Evolutionary conservation across 2,797 vertebrate genomes (phyloP).

Genomic region (Acanthornis magna): DNA sequence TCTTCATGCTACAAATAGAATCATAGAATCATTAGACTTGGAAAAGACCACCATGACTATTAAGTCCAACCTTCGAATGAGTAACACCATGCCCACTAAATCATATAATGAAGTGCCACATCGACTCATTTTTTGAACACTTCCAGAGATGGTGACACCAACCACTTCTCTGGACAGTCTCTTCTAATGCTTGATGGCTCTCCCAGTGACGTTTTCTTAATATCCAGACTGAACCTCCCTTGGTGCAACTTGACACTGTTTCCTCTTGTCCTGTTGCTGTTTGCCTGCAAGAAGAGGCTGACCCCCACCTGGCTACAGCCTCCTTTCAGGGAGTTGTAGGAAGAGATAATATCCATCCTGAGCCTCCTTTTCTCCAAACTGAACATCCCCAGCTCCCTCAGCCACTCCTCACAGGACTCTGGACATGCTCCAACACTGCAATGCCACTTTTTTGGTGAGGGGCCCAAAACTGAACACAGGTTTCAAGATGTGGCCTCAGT

Average conservation of each 20-base stretch:
- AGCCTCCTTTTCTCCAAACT: background rate
- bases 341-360: background rate
- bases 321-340: background rate
- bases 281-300: background rate
- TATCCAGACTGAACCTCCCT: background rate
- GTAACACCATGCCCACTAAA: background rate
- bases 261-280: background rate
- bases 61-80: background rate
- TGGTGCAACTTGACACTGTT: background rate
- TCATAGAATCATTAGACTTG: background rate
- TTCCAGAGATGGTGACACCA: background rate
- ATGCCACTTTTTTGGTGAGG: background rate
- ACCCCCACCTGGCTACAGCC: too few relatives aligned
- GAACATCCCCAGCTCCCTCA: background rate
- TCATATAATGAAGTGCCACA: background rate
- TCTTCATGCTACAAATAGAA: background rate
- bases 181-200: background rate
- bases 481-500: fast-evolving
- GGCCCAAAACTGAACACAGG: background rate
- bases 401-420: background rate
- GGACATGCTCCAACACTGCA: background rate
- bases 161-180: background rate
- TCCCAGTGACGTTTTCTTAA: background rate
- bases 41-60: background rate
- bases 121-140: background rate